Evolutionary conservation across 2,797 vertebrate genomes (phyloP).

Genomic region (Etheostoma nigrum): DNA sequence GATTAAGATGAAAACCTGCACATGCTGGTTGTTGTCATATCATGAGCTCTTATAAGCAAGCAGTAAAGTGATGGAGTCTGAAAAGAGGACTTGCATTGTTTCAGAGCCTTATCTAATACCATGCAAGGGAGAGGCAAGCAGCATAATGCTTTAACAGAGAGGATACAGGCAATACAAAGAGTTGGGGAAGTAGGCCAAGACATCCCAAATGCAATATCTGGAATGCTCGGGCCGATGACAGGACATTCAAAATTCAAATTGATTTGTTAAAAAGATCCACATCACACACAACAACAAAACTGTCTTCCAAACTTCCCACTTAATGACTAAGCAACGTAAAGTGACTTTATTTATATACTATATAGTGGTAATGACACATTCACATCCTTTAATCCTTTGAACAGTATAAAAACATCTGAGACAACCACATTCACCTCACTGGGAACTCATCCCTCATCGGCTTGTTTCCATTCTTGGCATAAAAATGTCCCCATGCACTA

Average conservation of each 20-base stretch:
- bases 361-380: background rate
- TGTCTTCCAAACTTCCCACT: background rate
- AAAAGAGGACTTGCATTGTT: background rate
- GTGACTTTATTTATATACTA: too few relatives aligned
- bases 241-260: background rate
- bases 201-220: background rate
- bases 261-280: background rate
- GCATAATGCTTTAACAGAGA: too few relatives aligned
- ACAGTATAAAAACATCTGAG: constrained; percentile 12
- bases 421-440: constrained; percentile 11
- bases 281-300: background rate
- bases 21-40: background rate
- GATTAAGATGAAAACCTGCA: background rate
- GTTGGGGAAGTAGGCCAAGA: background rate
- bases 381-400: background rate
- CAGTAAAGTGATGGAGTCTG: background rate
- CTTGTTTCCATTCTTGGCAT: constrained; percentile 20
- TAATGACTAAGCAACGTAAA: background rate
- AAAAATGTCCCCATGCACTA: constrained; percentile 6
- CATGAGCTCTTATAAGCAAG: background rate
- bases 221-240: background rate
- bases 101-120: background rate
- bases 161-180: background rate
- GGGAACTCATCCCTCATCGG: constrained; percentile 34
- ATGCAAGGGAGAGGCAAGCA: too few relatives aligned